phyloP scores from a whole-genome alignment of 1,140 invertebrate genomes.

The Mesaphorura yosii region DNA sequence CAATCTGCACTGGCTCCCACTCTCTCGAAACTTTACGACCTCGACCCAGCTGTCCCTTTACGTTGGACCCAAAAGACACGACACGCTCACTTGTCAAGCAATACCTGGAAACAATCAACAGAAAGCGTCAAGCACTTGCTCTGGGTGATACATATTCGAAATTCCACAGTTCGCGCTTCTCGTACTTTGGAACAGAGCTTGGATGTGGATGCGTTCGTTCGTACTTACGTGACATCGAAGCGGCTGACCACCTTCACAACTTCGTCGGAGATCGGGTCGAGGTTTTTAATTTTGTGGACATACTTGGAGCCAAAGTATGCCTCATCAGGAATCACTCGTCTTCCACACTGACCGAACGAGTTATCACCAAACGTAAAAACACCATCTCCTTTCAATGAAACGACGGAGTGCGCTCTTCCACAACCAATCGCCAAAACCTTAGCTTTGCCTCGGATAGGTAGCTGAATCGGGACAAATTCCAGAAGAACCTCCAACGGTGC shows the following conservation, averaged over 20 bases:
- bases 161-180: no score
- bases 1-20: slow-evolving; percentile 47
- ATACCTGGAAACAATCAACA: slow-evolving; percentile 10
- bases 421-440: slow-evolving; percentile 55
- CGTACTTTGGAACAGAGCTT: not conserved
- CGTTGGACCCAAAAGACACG: slow-evolving; percentile 23
- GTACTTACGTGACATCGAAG: slow-evolving; percentile 51
- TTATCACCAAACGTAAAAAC: slow-evolving; percentile 84
- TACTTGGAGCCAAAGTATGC: slow-evolving; percentile 53
- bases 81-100: slow-evolving; percentile 35
- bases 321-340: slow-evolving; percentile 65
- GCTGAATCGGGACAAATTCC: slow-evolving; percentile 57
- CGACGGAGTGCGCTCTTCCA: slow-evolving; percentile 73
- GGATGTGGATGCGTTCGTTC: slow-evolving; percentile 11
- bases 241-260: slow-evolving; percentile 12
- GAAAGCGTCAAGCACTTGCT: not conserved
- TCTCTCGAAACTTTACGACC: slow-evolving; percentile 36
- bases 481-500: slow-evolving; percentile 59
- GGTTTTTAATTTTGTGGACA: slow-evolving; percentile 50
- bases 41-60: slow-evolving; percentile 20
- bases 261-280: not conserved
- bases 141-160: not conserved
- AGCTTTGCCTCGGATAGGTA: slow-evolving; percentile 48
- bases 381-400: slow-evolving; percentile 64
- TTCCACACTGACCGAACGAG: slow-evolving; percentile 85